phyloP scores from a whole-genome alignment of 1,140 invertebrate species.

The Lepidurus arcticus region DNA sequence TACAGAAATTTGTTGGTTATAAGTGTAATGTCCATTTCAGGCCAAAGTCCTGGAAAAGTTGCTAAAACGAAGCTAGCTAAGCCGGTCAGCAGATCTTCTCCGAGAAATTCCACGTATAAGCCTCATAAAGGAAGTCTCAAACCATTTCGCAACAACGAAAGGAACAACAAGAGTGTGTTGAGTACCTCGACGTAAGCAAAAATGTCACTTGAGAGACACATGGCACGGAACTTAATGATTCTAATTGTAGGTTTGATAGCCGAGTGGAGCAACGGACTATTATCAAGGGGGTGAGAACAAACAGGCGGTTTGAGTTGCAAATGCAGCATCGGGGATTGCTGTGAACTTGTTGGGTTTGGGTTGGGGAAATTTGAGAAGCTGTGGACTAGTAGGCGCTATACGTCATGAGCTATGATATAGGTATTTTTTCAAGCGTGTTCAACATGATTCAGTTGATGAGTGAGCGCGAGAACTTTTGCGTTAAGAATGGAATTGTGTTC shows the following conservation, averaged over 20 bases:
- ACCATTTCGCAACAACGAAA: not conserved
- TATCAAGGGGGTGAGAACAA: constrained; percentile 32
- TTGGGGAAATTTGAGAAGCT: constrained; percentile 12
- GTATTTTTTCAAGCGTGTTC: not conserved
- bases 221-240: not conserved
- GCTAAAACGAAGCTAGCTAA: constrained; percentile 11
- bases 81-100: constrained; percentile 12
- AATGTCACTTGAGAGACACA: not conserved
- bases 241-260: not conserved
- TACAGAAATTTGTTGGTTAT: not conserved
- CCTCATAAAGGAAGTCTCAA: not conserved
- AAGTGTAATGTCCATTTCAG: not conserved
- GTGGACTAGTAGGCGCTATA: not conserved
- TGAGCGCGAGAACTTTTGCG: constrained; percentile 32
- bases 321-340: constrained; percentile 27
- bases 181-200: not conserved
- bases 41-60: not conserved
- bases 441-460: constrained; percentile 24
- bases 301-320: constrained; percentile 32
- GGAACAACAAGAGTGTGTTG: not conserved
- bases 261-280: not conserved
- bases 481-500: constrained; percentile 31
- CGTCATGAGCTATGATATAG: no score
- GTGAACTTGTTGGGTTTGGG: constrained; percentile 16
- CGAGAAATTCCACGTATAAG: constrained; percentile 7